Conservation (phyloP, 2,113 vertebrate species). For the Cricetomys ansorgei region DNA sequence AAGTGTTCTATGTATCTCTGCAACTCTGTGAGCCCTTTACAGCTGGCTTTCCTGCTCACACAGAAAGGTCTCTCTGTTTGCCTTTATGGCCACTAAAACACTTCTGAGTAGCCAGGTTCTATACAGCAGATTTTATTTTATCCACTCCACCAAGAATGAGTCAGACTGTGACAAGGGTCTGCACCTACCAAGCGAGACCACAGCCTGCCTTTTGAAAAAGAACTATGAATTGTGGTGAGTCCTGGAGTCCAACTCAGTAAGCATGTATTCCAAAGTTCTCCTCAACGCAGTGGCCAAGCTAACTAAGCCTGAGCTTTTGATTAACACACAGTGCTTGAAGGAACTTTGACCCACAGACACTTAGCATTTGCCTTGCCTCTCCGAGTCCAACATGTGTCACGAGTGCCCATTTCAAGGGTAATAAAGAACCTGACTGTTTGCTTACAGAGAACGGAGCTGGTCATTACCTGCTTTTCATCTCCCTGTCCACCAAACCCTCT, state of each 20-base stretch:
- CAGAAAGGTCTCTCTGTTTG: neutral
- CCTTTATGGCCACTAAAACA: conserved; percentile 1
- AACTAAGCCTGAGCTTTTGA: conserved; percentile 80
- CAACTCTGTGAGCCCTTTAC: neutral
- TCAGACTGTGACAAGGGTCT: neutral
- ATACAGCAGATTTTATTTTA: neutral
- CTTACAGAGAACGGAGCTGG: conserved; percentile 79
- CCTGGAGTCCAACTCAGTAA: neutral
- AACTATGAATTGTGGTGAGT: neutral
- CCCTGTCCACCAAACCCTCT: conserved; percentile 67
- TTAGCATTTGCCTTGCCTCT: conserved; percentile 68
- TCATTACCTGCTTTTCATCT: conserved; percentile 41
- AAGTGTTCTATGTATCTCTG: neutral
- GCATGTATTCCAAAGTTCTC: conserved; percentile 72
- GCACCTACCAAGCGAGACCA: neutral
- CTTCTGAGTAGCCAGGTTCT: neutral
- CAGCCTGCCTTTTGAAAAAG: neutral
- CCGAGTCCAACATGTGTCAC: conserved; percentile 74
- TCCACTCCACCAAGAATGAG: neutral
- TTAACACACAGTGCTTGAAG: conserved; percentile 64
- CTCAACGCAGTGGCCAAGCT: neutral
- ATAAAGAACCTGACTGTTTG: conserved; percentile 84
- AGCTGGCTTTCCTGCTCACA: conserved; percentile 20
- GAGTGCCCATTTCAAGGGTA: conserved; percentile 84
- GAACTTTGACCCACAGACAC: conserved; percentile 75